phyloP scores from a whole-genome alignment of 2,113 vertebrate species.

The Pitta sordida region DNA sequence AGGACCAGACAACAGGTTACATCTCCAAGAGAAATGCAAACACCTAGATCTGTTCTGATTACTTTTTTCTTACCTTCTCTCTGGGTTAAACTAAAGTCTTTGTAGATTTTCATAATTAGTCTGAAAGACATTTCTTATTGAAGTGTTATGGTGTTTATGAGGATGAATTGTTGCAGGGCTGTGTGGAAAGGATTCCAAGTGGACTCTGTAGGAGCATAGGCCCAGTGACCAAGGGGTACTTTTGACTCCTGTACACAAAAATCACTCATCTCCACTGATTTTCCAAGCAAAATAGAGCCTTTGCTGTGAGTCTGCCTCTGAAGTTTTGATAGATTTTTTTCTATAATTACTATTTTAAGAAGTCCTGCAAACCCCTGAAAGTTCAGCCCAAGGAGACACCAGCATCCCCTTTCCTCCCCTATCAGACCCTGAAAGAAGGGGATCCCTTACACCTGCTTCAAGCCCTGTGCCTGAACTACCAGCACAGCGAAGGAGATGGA shows the following conservation, averaged over 20 bases:
- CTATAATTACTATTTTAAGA: background rate
- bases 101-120: background rate
- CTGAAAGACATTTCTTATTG: background rate
- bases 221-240: background rate
- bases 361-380: background rate
- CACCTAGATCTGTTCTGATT: background rate
- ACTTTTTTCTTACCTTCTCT: background rate
- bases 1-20: background rate
- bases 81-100: background rate
- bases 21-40: background rate
- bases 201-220: background rate
- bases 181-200: accelerated
- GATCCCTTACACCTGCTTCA: background rate
- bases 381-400: background rate
- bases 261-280: background rate
- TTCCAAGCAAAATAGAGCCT: background rate
- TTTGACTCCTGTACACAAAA: background rate
- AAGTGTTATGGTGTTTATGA: background rate
- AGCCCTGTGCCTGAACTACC: background rate
- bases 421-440: background rate
- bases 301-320: background rate
- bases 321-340: background rate
- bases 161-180: background rate
- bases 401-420: background rate
- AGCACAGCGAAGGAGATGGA: background rate